phyloP scores from a whole-genome alignment of 2,113 vertebrate species.

The Lynx canadensis region DNA sequence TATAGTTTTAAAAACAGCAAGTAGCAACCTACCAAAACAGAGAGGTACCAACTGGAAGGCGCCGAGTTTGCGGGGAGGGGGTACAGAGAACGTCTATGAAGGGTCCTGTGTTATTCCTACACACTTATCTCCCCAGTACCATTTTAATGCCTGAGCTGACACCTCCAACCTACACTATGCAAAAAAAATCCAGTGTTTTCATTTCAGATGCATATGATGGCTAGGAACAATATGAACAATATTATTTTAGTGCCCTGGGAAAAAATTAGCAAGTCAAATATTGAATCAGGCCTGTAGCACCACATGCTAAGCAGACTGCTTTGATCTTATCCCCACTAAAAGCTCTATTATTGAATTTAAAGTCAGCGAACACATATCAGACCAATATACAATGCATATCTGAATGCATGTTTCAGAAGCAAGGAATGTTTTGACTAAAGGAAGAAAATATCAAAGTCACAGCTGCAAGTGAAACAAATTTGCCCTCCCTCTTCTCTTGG shows the following conservation, averaged over 20 bases:
- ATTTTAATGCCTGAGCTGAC: slow-evolving; percentile 31
- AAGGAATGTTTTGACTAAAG: slow-evolving; percentile 84
- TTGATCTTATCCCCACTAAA: slow-evolving; percentile 93
- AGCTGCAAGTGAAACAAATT: slow-evolving; percentile 68
- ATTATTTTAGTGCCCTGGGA: slow-evolving; percentile 90
- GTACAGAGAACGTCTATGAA: background rate
- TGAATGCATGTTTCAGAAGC: slow-evolving; percentile 81
- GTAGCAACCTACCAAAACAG: background rate
- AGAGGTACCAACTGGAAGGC: background rate
- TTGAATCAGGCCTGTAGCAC: slow-evolving; percentile 89
- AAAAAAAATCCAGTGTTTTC: slow-evolving; percentile 72
- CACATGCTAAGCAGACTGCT: slow-evolving; percentile 91
- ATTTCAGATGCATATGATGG: slow-evolving; percentile 80
- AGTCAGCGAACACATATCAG: slow-evolving; percentile 88
- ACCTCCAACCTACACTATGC: background rate
- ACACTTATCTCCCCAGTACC: background rate
- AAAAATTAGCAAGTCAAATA: slow-evolving; percentile 96
- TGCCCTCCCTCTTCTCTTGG: slow-evolving; percentile 57
- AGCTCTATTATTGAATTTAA: slow-evolving; percentile 91
- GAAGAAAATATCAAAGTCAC: slow-evolving; percentile 83
- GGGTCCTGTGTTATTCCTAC: rapidly evolving
- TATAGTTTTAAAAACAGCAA: slow-evolving; percentile 25
- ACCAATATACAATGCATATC: slow-evolving; percentile 85
- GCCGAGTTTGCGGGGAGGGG: rapidly evolving
- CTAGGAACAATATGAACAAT: slow-evolving; percentile 88